These are phyloP conservation scores for zebrafish (Danio rerio) DNA, from an alignment of 2,113 vertebrate species.

Conservation along the genomic window DNA sequence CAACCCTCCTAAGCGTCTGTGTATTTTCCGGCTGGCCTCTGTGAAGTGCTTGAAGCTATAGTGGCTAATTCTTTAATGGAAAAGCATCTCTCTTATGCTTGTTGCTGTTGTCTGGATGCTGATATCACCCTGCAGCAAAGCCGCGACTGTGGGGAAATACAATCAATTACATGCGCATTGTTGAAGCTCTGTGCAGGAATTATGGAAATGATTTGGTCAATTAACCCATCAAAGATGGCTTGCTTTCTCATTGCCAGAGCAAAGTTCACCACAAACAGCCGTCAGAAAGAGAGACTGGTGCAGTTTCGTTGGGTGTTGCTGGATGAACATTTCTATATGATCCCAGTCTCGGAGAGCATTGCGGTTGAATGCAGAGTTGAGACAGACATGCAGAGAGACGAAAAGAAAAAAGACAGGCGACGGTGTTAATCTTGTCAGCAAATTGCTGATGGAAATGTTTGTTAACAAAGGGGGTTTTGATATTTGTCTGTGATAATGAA, in stretches of 20 bases:
- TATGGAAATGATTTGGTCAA: conserved; percentile 51
- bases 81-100: conserved; percentile 43
- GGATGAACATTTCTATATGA: conserved; percentile 23
- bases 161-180: conserved; percentile 49
- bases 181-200: conserved; percentile 39
- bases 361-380: background rate
- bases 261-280: background rate
- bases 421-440: background rate
- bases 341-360: background rate
- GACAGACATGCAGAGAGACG: background rate
- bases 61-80: conserved; percentile 52
- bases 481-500: conserved; percentile 8
- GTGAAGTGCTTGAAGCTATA: conserved; percentile 44
- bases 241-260: background rate
- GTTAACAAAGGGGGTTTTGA: background rate
- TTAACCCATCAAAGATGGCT: conserved; percentile 44
- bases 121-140: conserved; percentile 46
- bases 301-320: conserved; percentile 1
- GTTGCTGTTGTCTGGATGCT: conserved; percentile 48
- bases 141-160: conserved; percentile 41
- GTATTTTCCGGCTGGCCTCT: conserved; percentile 6
- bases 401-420: background rate
- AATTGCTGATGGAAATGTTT: conserved; percentile 15
- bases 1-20: conserved; percentile 22
- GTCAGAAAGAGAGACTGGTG: conserved; percentile 17